phyloP scores from a whole-genome alignment of 2,797 vertebrate genomes.

The Darevskia nairensis region DNA sequence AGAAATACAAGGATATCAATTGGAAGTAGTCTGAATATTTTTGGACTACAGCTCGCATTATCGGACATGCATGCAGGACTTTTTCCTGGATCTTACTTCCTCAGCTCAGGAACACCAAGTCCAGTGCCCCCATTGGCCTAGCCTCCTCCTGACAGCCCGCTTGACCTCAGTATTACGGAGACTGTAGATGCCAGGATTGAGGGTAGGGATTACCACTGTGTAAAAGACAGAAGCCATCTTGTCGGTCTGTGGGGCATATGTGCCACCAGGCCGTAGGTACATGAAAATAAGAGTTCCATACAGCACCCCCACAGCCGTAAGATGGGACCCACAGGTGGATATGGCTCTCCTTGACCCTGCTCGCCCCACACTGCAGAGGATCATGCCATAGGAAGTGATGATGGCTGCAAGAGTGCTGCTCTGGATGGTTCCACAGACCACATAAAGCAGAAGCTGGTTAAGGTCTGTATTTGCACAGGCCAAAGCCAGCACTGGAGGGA shows the following conservation, averaged over 20 bases:
- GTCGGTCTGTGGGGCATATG: constrained; percentile 54
- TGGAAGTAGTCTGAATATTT: too few relatives aligned
- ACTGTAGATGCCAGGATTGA: constrained; percentile 65
- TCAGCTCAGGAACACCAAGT: background rate
- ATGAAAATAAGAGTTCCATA: constrained; percentile 58
- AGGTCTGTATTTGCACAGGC: constrained; percentile 53
- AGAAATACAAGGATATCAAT: background rate
- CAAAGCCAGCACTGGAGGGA: constrained; percentile 46
- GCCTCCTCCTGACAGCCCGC: constrained; percentile 27
- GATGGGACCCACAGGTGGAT: constrained; percentile 61
- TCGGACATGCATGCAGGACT: background rate
- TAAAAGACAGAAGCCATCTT: constrained; percentile 68
- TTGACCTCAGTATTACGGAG: constrained; percentile 63
- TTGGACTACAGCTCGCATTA: too few relatives aligned
- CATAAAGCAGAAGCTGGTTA: constrained; percentile 48
- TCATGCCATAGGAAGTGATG: constrained; percentile 45
- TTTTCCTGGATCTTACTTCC: background rate
- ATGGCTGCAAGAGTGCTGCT: constrained; percentile 50
- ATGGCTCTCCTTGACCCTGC: constrained; percentile 47
- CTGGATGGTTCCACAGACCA: constrained; percentile 45
- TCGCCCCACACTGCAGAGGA: constrained; percentile 48
- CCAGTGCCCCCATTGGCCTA: background rate
- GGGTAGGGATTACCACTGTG: constrained; percentile 55
- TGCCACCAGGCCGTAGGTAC: constrained; percentile 52
- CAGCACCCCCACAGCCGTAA: constrained; percentile 60